Conservation (phyloP, 2,113 vertebrate species). For the Oncorhynchus gorbuscha region DNA sequence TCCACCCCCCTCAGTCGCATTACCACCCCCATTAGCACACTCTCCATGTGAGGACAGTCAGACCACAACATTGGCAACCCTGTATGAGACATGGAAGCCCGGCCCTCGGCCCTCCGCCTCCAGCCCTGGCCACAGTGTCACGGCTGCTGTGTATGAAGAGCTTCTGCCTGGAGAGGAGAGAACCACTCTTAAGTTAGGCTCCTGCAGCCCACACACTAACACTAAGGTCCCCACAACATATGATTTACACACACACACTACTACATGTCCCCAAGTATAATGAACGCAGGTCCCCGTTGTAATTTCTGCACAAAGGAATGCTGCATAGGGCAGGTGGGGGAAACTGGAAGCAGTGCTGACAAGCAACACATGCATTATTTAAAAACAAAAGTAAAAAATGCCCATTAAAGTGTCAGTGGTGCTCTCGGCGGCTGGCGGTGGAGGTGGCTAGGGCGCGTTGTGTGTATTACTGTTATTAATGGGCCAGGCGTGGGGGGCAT, state of each 20-base stretch:
- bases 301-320: conserved; percentile 62
- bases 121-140: conserved; percentile 7
- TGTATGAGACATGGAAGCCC: neutral
- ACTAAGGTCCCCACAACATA: neutral
- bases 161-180: neutral
- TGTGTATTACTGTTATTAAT: conserved; percentile 72
- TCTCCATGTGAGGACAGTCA: neutral
- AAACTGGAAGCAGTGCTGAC: conserved; percentile 40
- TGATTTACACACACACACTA: conserved; percentile 14
- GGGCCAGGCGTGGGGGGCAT: conserved; percentile 62
- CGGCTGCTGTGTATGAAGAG: conserved; percentile 32
- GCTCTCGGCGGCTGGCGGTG: conserved; percentile 54
- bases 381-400: conserved; percentile 42
- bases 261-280: conserved; percentile 45
- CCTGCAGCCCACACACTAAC: conserved; percentile 31
- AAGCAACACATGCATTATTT: conserved; percentile 40
- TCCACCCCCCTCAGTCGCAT: too few species aligned
- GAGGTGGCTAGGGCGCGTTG: conserved; percentile 54
- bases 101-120: neutral
- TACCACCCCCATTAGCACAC: neutral
- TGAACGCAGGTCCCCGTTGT: conserved; percentile 60
- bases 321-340: conserved; percentile 50
- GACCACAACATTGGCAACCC: conserved; percentile 5
- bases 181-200: conserved; percentile 48
- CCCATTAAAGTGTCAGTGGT: conserved; percentile 62